Conservation (phyloP, 2,113 vertebrate genomes). For the Lampris incognitus region DNA sequence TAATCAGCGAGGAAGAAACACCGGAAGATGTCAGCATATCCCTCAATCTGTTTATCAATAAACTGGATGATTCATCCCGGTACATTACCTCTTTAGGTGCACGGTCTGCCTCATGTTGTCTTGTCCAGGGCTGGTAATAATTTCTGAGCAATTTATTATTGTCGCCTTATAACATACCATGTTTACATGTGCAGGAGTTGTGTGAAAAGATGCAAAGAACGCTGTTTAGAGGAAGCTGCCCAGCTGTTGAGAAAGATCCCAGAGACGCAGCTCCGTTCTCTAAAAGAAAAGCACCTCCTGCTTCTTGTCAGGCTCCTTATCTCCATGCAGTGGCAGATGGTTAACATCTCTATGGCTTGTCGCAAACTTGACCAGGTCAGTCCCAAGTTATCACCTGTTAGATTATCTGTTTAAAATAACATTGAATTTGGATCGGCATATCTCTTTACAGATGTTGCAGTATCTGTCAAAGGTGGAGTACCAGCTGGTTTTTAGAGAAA, state of each 20-base stretch:
- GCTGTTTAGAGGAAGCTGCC: slow-evolving; percentile 84
- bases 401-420: neutral
- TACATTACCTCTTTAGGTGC: slow-evolving; percentile 19
- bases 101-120: neutral
- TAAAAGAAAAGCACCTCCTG: slow-evolving; percentile 61
- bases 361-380: slow-evolving; percentile 89
- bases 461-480: slow-evolving; percentile 69
- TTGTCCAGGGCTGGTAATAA: neutral
- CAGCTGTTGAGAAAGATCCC: slow-evolving; percentile 74
- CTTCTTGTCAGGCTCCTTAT: slow-evolving; percentile 83
- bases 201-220: slow-evolving; percentile 85
- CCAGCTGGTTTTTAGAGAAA: slow-evolving; percentile 72
- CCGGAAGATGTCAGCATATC: slow-evolving; percentile 29
- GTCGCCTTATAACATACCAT: neutral
- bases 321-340: slow-evolving; percentile 83
- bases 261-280: slow-evolving; percentile 46
- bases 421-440: neutral
- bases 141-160: neutral
- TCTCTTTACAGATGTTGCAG: slow-evolving; percentile 76
- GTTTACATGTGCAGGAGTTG: slow-evolving; percentile 69
- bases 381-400: neutral
- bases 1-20: slow-evolving; percentile 33
- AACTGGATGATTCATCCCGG: slow-evolving; percentile 77
- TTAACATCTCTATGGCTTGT: slow-evolving; percentile 81
- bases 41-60: slow-evolving; percentile 61